A percentile compares a stretch with the other conserved stretches of the same genome.
Conservation (phyloP, 1,140 invertebrate species). For the Drosophila micromelanica region DNA sequence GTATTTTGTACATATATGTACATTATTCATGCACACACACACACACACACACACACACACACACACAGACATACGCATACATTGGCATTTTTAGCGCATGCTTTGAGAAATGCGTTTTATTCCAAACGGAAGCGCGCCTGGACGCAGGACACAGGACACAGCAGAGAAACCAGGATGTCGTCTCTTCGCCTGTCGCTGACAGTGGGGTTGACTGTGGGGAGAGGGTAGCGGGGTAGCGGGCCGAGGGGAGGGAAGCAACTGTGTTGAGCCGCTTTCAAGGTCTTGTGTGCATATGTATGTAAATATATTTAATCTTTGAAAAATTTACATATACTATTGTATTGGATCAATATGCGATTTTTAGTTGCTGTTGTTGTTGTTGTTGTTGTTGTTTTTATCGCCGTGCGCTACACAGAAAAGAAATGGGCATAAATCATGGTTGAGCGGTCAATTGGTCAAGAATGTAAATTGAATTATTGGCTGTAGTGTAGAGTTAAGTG, state of each 20-base stretch:
- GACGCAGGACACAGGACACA: conserved; percentile 33
- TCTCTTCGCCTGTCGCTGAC: conserved; percentile 17
- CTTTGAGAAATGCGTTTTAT: conserved; percentile 79
- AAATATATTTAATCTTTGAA: conserved; percentile 52
- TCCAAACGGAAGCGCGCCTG: conserved; percentile 61
- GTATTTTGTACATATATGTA: conserved; percentile 45
- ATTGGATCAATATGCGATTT: conserved; percentile 49
- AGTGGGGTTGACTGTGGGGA: background rate
- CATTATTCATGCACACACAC: conserved; percentile 70
- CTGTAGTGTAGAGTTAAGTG: background rate
- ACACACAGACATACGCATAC: conserved; percentile 40
- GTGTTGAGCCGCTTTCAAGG: conserved; percentile 31
- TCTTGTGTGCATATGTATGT: conserved; percentile 36
- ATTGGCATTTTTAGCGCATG: conserved; percentile 45
- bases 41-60: conserved; percentile 42
- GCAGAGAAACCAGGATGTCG: conserved; percentile 1
- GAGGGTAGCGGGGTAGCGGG: background rate
- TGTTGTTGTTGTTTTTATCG: background rate
- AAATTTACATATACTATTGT: conserved; percentile 61
- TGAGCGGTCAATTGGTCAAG: conserved; percentile 21
- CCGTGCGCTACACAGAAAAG: conserved; percentile 5
- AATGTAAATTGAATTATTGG: background rate
- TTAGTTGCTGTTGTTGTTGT: conserved; percentile 14
- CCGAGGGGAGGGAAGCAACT: background rate
- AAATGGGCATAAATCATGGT: conserved; percentile 28